These are phyloP conservation scores for Hormaphis cornu DNA, from an alignment of 1,140 invertebrate genomes.

Conservation along the genomic window DNA sequence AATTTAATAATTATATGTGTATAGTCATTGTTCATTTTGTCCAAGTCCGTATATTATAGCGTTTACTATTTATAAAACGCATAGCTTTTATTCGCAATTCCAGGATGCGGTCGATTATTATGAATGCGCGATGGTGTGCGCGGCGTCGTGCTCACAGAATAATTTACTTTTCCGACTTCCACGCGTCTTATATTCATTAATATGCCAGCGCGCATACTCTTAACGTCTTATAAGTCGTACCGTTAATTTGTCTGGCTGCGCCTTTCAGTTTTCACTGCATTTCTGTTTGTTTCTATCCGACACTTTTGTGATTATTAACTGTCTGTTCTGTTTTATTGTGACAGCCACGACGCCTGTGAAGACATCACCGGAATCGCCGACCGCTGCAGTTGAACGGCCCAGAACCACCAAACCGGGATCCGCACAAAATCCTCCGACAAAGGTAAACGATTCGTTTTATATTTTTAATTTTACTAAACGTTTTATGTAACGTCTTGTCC, in stretches of 20 bases:
- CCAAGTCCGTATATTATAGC: neutral
- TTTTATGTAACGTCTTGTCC: neutral
- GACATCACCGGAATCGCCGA: constrained; percentile 27
- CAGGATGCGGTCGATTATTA: neutral
- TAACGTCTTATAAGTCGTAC: neutral
- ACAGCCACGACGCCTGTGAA: constrained; percentile 25
- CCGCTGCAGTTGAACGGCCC: constrained; percentile 5
- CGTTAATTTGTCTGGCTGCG: neutral
- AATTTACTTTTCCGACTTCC: neutral
- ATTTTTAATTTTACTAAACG: neutral
- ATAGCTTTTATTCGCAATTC: neutral
- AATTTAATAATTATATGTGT: no score
- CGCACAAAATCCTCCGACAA: constrained; percentile 13
- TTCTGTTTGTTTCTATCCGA: neutral
- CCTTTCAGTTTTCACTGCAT: constrained; percentile 10
- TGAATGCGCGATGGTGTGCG: no score
- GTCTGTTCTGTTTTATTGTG: neutral
- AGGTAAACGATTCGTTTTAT: neutral
- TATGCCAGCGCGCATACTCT: neutral
- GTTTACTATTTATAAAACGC: no score
- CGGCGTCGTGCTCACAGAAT: constrained; percentile 7
- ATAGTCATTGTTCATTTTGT: neutral
- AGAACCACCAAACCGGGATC: constrained; percentile 18
- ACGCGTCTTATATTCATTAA: constrained; percentile 14
- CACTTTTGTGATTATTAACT: neutral